Conservation (phyloP, 2,113 vertebrate genomes). For the Myotis lucifugus region DNA sequence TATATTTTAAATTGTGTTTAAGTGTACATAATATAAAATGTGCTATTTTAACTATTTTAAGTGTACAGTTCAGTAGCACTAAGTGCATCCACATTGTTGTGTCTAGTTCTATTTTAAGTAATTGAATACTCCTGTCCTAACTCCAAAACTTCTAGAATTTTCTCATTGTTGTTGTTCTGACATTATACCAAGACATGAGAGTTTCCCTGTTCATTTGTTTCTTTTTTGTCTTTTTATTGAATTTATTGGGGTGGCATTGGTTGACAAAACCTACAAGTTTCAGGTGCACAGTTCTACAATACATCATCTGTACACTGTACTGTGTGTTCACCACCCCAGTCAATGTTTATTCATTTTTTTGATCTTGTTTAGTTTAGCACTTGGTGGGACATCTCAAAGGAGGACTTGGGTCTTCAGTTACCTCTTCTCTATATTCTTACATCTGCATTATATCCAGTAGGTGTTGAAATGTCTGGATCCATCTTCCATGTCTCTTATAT, state of each 20-base stretch:
- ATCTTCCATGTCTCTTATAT: not conserved
- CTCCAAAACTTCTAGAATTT: not conserved
- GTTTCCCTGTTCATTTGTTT: not conserved
- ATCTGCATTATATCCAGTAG: not conserved
- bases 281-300: too few species aligned
- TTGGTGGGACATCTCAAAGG: not conserved
- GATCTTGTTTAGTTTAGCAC: not conserved
- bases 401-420: not conserved
- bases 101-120: not conserved
- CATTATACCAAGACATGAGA: not conserved
- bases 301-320: too few species aligned
- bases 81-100: not conserved
- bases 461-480: not conserved
- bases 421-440: not conserved
- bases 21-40: not conserved
- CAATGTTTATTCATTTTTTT: not conserved
- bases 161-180: not conserved
- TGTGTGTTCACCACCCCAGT: too few species aligned
- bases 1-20: not conserved
- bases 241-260: too few species aligned
- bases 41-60: not conserved
- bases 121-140: not conserved
- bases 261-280: too few species aligned
- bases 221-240: too few species aligned
- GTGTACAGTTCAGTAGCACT: not conserved